A percentile compares a stretch with the other conserved stretches of the same genome.
These are phyloP conservation scores for Drosophila anomelani DNA, from an alignment of 2,888 invertebrate species.

Conservation along the genomic window DNA sequence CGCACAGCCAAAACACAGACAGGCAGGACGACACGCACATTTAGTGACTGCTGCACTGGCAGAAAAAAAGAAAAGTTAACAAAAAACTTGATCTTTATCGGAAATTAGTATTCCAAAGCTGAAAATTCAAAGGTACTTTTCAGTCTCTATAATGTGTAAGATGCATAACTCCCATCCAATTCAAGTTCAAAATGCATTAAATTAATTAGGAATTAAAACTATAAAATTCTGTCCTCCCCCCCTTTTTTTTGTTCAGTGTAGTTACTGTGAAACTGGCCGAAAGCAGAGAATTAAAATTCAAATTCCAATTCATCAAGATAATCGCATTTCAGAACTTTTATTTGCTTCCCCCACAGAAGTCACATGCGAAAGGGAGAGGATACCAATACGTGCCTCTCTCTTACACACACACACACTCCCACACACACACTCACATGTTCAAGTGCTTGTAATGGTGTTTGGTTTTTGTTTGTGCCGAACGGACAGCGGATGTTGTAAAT, in stretches of 20 bases:
- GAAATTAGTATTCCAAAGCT: no score
- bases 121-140: no score
- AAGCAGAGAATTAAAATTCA: slow-evolving; percentile 81
- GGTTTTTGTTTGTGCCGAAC: slow-evolving; percentile 52
- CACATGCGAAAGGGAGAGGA: slow-evolving; percentile 35
- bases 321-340: slow-evolving; percentile 83
- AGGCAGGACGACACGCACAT: background rate
- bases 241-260: background rate
- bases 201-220: background rate
- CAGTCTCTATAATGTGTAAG: background rate
- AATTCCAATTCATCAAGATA: slow-evolving; percentile 83
- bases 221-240: background rate
- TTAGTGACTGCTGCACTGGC: background rate
- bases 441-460: slow-evolving; percentile 37
- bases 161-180: background rate
- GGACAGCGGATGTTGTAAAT: slow-evolving; percentile 78
- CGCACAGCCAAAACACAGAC: background rate
- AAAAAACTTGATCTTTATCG: no score
- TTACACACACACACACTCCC: background rate
- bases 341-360: slow-evolving; percentile 64
- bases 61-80: background rate
- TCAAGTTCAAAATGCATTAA: background rate
- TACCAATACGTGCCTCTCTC: background rate
- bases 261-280: slow-evolving; percentile 60
- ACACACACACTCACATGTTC: background rate